A percentile compares a stretch with the other conserved stretches of the same genome.
Conservation (phyloP, 2,113 vertebrate genomes). For the Vicugna pacos region DNA sequence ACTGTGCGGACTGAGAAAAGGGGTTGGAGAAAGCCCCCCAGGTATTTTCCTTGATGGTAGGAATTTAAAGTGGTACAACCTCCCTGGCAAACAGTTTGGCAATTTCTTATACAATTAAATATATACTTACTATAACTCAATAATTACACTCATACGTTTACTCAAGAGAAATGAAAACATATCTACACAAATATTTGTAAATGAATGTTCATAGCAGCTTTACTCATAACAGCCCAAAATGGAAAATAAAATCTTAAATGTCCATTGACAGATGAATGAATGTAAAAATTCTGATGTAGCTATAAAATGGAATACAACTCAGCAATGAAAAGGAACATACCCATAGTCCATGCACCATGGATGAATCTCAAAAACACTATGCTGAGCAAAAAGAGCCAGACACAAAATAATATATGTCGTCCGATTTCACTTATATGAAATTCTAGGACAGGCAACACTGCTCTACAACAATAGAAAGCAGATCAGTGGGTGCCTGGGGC, state of each 20-base stretch:
- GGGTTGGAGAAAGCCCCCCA: neutral
- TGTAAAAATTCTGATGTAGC: constrained; percentile 15
- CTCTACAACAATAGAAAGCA: neutral
- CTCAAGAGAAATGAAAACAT: constrained; percentile 41
- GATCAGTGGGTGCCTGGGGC: neutral
- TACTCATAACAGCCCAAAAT: neutral
- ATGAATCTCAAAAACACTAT: neutral
- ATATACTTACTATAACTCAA: neutral
- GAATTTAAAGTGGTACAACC: neutral
- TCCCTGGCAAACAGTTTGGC: neutral
- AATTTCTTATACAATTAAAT: constrained; percentile 18
- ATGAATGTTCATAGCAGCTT: neutral
- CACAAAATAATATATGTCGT: neutral
- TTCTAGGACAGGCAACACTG: neutral
- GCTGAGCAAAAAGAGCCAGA: neutral
- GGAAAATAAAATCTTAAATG: neutral
- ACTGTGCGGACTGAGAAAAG: neutral
- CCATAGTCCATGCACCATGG: neutral
- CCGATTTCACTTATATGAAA: neutral
- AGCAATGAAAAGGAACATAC: constrained; percentile 19
- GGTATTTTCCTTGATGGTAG: neutral
- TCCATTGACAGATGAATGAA: neutral
- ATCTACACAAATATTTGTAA: constrained; percentile 29
- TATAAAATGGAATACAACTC: neutral
- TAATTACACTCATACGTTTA: constrained; percentile 33